Evolutionary conservation across 2,888 invertebrate genomes (phyloP).

Genomic region (Malthinus seriepunctatus): DNA sequence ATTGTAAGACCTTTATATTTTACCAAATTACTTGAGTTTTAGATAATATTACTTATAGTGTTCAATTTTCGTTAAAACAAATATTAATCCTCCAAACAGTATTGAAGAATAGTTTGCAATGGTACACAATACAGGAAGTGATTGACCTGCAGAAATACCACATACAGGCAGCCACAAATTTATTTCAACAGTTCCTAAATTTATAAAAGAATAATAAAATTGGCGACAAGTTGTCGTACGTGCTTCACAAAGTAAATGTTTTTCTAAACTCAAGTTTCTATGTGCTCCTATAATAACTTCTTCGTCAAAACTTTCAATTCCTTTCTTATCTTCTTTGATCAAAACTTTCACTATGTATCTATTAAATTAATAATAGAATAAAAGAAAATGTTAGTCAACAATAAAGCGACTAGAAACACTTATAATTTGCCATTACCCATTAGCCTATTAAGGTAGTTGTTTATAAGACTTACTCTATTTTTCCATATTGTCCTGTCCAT

Average conservation of each 20-base stretch:
- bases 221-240: slow-evolving; percentile 30
- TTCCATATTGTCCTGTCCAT: slow-evolving; percentile 39
- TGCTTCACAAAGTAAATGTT: slow-evolving; percentile 35
- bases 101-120: slow-evolving; percentile 38
- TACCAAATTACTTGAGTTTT: not conserved
- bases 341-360: slow-evolving; percentile 35
- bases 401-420: too few species aligned
- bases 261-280: slow-evolving; percentile 35
- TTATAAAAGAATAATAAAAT: slow-evolving; percentile 32
- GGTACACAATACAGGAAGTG: slow-evolving; percentile 38
- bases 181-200: slow-evolving; percentile 35
- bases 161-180: slow-evolving; percentile 41
- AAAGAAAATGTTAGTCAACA: not conserved
- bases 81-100: slow-evolving; percentile 40
- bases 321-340: slow-evolving; percentile 28
- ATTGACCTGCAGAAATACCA: slow-evolving; percentile 41
- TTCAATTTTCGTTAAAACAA: slow-evolving; percentile 40
- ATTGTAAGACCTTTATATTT: too few species aligned
- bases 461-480: slow-evolving; percentile 31
- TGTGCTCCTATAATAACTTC: slow-evolving; percentile 32
- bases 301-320: slow-evolving; percentile 28
- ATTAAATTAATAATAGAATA: slow-evolving; percentile 2
- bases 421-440: too few species aligned
- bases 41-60: slow-evolving; percentile 34
- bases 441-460: too few species aligned